Percentiles rank a stretch among this genome's conserved stretches.
Conservation (phyloP, 2,113 vertebrate species). For the Pitta sordida region DNA sequence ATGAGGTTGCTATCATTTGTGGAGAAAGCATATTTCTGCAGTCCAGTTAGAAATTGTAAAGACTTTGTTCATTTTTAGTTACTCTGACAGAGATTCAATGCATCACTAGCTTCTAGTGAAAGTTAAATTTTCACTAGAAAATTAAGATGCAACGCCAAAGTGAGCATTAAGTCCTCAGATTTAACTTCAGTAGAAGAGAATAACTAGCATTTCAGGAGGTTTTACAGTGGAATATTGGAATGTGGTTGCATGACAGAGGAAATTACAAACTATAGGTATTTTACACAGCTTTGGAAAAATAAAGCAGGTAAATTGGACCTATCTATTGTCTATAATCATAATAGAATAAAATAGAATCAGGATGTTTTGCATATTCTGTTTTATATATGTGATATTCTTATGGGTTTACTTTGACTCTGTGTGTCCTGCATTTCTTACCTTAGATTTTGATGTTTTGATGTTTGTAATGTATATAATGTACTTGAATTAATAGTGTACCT, state of each 20-base stretch:
- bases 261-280: neutral
- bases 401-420: neutral
- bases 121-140: neutral
- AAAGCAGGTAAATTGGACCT: neutral
- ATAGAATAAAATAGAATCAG: neutral
- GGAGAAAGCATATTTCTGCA: neutral
- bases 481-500: neutral
- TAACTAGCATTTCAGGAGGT: fast-evolving
- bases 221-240: neutral
- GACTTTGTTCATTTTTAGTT: neutral
- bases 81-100: neutral
- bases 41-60: neutral
- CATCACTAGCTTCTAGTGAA: neutral
- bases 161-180: neutral
- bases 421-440: neutral
- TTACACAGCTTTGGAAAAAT: neutral
- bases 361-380: neutral
- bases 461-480: neutral
- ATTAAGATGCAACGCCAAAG: neutral
- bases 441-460: neutral
- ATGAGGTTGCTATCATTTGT: neutral
- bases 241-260: neutral
- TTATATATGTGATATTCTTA: neutral
- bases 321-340: neutral
- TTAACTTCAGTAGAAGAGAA: neutral